These are phyloP conservation scores for Chymomyza procnemis DNA, from an alignment of 2,888 invertebrate species.

Conservation along the genomic window DNA sequence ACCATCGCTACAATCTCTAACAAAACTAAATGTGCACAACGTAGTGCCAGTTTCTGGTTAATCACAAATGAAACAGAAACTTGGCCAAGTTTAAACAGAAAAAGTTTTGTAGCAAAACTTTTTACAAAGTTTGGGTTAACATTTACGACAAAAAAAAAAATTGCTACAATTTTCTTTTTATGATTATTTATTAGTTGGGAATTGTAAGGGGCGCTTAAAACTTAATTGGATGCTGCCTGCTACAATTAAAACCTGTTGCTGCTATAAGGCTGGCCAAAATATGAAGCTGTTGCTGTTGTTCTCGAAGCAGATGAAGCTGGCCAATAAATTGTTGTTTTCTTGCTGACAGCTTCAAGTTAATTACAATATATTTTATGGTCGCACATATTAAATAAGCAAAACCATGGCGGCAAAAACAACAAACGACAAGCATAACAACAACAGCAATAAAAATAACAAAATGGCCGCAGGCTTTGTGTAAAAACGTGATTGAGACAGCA, in stretches of 20 bases:
- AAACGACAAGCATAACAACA: slow-evolving; percentile 30
- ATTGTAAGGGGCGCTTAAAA: slow-evolving; percentile 28
- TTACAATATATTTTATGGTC: slow-evolving; percentile 57
- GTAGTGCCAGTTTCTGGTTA: slow-evolving; percentile 27
- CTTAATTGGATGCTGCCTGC: slow-evolving; percentile 23
- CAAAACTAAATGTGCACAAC: slow-evolving; percentile 17
- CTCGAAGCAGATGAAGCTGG: neutral
- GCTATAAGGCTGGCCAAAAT: slow-evolving; percentile 42
- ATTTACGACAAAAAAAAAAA: neutral
- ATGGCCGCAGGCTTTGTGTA: neutral
- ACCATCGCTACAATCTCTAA: slow-evolving; percentile 10
- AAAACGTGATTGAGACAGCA: slow-evolving; percentile 33
- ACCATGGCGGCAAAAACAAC: slow-evolving; percentile 19
- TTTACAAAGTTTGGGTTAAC: neutral
- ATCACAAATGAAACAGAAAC: slow-evolving; percentile 53
- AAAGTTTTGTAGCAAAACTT: neutral
- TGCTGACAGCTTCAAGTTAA: slow-evolving; percentile 46
- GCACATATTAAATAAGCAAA: slow-evolving; percentile 36
- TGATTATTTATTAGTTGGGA: slow-evolving; percentile 63
- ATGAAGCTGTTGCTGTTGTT: too few relatives aligned
- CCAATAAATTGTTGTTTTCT: slow-evolving; percentile 30
- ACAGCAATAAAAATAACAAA: slow-evolving; percentile 26
- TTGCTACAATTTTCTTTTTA: slow-evolving; percentile 39
- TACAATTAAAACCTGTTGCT: slow-evolving; percentile 58
- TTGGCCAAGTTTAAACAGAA: slow-evolving; percentile 21